These are phyloP conservation scores for Notolepis coatsorum DNA, from an alignment of 2,797 vertebrate species.

Conservation along the genomic window DNA sequence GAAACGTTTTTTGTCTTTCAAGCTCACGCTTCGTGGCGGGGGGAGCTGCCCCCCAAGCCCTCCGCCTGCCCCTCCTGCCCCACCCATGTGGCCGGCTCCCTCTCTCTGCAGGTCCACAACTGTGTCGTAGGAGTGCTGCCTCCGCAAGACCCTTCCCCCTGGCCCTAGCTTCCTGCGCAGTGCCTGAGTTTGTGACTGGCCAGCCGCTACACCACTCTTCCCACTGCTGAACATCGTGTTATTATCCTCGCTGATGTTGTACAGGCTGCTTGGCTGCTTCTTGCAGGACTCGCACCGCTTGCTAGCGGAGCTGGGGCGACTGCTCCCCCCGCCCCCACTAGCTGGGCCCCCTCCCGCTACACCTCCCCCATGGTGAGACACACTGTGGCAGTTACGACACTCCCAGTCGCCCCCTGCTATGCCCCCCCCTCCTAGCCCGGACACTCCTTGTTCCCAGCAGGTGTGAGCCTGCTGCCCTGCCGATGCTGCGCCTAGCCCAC, in stretches of 20 bases:
- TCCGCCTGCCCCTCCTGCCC: conserved; percentile 58
- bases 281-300: conserved; percentile 97
- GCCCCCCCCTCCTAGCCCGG: conserved; percentile 86
- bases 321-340: conserved; percentile 71
- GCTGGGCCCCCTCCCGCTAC: conserved; percentile 64
- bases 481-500: conserved; percentile 73
- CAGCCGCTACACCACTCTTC: conserved; percentile 62
- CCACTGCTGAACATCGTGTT: conserved; percentile 86
- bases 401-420: conserved; percentile 93
- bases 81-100: conserved; percentile 81
- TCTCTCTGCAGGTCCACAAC: conserved; percentile 99
- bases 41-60: conserved; percentile 73
- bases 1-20: conserved; percentile 99
- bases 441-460: conserved; percentile 83
- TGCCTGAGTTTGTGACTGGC: conserved; percentile 77
- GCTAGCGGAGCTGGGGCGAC: conserved; percentile 86
- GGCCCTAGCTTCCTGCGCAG: conserved; percentile 84
- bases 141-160: conserved; percentile 92
- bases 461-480: conserved; percentile 83
- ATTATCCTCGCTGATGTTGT: conserved; percentile 99
- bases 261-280: conserved; percentile 94
- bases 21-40: conserved; percentile 94
- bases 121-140: conserved; percentile 98
- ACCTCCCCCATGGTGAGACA: conserved; percentile 71
- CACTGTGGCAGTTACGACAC: conserved; percentile 91